phyloP scores from a whole-genome alignment of 1,140 invertebrate species.

The Ladona fulva region DNA sequence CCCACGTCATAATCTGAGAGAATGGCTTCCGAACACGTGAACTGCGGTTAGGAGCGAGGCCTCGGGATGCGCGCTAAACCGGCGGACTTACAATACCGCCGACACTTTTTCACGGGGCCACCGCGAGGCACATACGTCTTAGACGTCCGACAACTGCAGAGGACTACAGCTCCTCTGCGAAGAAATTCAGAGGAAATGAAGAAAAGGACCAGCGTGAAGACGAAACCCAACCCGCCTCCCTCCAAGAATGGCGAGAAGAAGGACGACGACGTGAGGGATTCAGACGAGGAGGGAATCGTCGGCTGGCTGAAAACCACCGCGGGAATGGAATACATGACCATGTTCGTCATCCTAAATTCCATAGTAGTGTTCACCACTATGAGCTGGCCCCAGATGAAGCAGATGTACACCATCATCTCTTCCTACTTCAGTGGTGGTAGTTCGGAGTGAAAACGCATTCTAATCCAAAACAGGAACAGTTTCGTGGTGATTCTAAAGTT shows the following conservation, averaged over 20 bases:
- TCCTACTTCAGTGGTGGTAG: not conserved
- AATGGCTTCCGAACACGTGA: no score
- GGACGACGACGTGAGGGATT: conserved; percentile 32
- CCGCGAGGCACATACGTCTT: no score
- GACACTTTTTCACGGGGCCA: no score
- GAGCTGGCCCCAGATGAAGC: conserved; percentile 44
- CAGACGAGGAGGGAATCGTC: conserved; percentile 37
- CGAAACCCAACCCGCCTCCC: not conserved
- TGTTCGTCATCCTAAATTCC: conserved; percentile 49
- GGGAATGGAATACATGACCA: conserved; percentile 45
- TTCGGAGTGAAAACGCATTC: not conserved
- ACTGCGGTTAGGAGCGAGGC: no score
- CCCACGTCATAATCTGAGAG: no score
- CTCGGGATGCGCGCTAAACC: no score
- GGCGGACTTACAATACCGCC: no score
- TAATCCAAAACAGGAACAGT: no score
- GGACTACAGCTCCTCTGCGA: no score
- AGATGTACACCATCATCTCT: conserved; percentile 28
- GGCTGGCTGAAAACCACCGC: conserved; percentile 45
- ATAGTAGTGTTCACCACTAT: conserved; percentile 44
- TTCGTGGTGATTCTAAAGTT: no score
- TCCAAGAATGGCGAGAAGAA: not conserved
- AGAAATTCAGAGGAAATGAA: not conserved
- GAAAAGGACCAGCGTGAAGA: not conserved
- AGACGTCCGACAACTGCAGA: no score